Evolutionary conservation across 2,113 vertebrate genomes (phyloP), one percentile per base, ranked within the genome.

Genomic region (Hydrolagus affinis): DNA sequence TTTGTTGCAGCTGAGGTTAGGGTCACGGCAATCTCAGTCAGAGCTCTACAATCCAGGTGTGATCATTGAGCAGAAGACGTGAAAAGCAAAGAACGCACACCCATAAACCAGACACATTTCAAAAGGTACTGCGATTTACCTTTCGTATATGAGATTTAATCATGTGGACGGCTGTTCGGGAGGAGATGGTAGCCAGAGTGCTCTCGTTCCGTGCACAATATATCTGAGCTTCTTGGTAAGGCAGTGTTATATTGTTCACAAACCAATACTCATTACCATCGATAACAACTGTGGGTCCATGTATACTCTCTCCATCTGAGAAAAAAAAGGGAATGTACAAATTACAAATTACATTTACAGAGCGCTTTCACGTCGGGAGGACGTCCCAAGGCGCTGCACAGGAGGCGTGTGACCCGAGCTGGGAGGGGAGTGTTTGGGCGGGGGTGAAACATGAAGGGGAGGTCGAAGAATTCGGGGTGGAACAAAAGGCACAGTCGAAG

Each of bases 221-320:
- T 21, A 93, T 87, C 17, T 85, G 30, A 0, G 98, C 97, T 90
- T 97, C 95, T 86, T 96, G 93, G 70, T 92, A 95, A 85, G 86
- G 91, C 25, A 98, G 90, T 72, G 74, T 89, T 9, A 92, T 93
- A 57, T 96, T 89, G 3, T 88, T 86, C 73, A 98, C 92, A 89
- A 99, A 97, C 98, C 97, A 98, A 86, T 96, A 97, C 92, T 98
- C 97, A 70, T 92, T 90, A 70, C 92, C 93, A 86, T 98, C 96
- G 85, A 97, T 85, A 87, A 97, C 91, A 88, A 95, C 78, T 0
- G 96, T 93, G 1, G 92, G 87, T 64, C 95, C 90, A 85, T 97
- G 94, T 90, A 95, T 83, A 83, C 62, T 83, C 59, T 83, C 94
- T 76, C 94, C 95, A 69, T 87, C 92, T 96, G 87, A 88, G 88